Evolutionary conservation across 2,797 vertebrate genomes (phyloP).

Genomic region (Gobio occitaniae): DNA sequence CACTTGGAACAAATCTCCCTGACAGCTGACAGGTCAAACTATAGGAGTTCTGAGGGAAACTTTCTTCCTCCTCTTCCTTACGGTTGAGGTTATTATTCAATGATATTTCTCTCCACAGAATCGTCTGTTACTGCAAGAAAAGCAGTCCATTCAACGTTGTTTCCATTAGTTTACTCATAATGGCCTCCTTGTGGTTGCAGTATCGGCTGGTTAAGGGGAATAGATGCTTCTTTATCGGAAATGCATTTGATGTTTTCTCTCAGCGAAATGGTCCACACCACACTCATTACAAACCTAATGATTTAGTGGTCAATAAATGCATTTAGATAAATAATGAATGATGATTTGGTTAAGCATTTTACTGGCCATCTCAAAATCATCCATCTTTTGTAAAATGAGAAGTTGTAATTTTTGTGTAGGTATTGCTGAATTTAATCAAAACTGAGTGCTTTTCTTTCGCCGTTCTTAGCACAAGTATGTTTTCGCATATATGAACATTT

Average conservation of each 20-base stretch:
- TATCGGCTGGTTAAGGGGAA: conserved; percentile 31
- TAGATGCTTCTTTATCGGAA: conserved; percentile 50
- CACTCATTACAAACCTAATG: conserved; percentile 55
- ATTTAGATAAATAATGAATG: conserved; percentile 58
- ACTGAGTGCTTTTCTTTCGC: neutral
- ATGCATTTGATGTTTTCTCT: conserved; percentile 45
- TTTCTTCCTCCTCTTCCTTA: conserved; percentile 32
- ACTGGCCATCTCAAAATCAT: conserved; percentile 33
- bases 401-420: neutral
- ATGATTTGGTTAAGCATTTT: conserved; percentile 47
- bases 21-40: conserved; percentile 40
- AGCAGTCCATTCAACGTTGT: conserved; percentile 1
- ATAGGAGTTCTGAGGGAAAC: conserved; percentile 25
- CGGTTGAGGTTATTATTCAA: conserved; percentile 18
- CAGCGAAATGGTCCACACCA: conserved; percentile 36
- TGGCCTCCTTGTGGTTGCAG: conserved; percentile 26
- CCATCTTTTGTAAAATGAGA: neutral
- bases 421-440: neutral
- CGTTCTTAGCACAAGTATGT: neutral
- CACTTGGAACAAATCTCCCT: conserved; percentile 31
- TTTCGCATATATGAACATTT: neutral
- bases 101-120: conserved; percentile 23
- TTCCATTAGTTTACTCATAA: conserved; percentile 49
- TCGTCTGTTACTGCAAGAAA: conserved; percentile 16
- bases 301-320: conserved; percentile 50